Percentiles rank a stretch among this genome's conserved stretches.
These are phyloP conservation scores for Aphodius sticticus DNA, from an alignment of 2,888 invertebrate genomes.

Conservation along the genomic window DNA sequence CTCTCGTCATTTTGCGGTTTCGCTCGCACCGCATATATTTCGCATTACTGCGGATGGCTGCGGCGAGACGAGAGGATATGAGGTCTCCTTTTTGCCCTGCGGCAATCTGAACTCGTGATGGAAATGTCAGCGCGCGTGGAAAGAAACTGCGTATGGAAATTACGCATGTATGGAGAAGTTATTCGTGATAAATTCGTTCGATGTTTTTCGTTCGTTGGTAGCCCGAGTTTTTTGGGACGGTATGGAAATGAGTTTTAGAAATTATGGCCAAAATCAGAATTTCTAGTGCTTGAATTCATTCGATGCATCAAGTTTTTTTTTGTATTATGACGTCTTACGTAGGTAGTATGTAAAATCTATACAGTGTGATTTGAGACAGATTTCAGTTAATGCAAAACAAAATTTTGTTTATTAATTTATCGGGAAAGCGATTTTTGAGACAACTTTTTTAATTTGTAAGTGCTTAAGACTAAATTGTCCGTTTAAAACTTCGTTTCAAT, in stretches of 20 bases:
- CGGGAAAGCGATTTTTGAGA: no score
- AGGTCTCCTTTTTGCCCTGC: not conserved
- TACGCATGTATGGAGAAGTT: not conserved
- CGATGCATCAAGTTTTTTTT: no score
- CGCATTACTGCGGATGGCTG: not conserved
- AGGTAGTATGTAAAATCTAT: no score
- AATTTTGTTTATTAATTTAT: no score
- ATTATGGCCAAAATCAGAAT: not conserved
- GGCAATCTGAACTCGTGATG: slow-evolving; percentile 4
- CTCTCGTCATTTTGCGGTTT: not conserved
- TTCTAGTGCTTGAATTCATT: not conserved
- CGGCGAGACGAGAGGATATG: slow-evolving; percentile 4
- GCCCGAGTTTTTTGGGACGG: not conserved
- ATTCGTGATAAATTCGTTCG: not conserved
- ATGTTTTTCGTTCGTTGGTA: not conserved
- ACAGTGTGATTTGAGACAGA: no score
- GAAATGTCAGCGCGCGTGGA: not conserved
- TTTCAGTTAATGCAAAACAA: no score
- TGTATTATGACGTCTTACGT: no score
- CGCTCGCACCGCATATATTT: slow-evolving; percentile 4
- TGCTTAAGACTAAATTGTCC: no score
- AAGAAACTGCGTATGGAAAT: not conserved
- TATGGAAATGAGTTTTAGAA: not conserved
- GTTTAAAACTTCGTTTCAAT: no score
- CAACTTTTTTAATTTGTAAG: no score